A percentile compares a stretch with the other conserved stretches of the same genome.
phyloP scores from a whole-genome alignment of 2,888 invertebrate species.

The Callyntrura guangdongensis region DNA sequence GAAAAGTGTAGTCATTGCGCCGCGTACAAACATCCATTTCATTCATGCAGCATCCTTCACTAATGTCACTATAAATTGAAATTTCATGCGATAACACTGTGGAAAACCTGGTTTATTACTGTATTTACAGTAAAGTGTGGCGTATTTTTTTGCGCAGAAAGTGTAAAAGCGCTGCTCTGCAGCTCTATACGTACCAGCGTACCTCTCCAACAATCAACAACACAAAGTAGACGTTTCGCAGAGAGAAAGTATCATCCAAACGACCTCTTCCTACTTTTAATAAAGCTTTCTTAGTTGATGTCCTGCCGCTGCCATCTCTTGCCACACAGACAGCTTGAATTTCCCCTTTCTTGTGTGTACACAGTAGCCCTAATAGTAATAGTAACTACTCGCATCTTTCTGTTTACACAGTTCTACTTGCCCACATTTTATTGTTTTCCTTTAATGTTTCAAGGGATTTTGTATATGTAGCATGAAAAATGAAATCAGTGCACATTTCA shows the following conservation, averaged over 20 bases:
- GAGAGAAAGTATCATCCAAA: background rate
- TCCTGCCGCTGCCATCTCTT: too few relatives aligned
- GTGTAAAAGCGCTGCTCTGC: background rate
- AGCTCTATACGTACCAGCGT: background rate
- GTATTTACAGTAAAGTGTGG: background rate
- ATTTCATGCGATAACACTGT: conserved; percentile 58
- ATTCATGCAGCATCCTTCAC: conserved; percentile 59
- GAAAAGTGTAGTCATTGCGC: background rate
- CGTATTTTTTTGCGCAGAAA: conserved; percentile 4
- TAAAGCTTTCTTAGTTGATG: too few relatives aligned
- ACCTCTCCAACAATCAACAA: too few relatives aligned
- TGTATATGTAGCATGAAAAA: too few relatives aligned
- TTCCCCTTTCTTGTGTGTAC: too few relatives aligned
- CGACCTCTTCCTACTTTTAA: background rate
- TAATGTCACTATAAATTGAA: conserved; percentile 71
- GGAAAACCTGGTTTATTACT: conserved; percentile 39
- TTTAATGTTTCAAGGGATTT: too few relatives aligned
- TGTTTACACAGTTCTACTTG: too few relatives aligned
- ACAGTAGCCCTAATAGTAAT: too few relatives aligned
- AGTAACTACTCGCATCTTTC: too few relatives aligned
- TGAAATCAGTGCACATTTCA: too few relatives aligned
- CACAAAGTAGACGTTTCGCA: background rate
- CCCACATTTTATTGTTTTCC: too few relatives aligned
- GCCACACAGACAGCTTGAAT: too few relatives aligned
- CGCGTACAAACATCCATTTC: conserved; percentile 31